A percentile compares a stretch with the other conserved stretches of the same genome.
Evolutionary conservation across 2,888 invertebrate species (phyloP).

Genomic region (Branchipolynoe longqiensis): DNA sequence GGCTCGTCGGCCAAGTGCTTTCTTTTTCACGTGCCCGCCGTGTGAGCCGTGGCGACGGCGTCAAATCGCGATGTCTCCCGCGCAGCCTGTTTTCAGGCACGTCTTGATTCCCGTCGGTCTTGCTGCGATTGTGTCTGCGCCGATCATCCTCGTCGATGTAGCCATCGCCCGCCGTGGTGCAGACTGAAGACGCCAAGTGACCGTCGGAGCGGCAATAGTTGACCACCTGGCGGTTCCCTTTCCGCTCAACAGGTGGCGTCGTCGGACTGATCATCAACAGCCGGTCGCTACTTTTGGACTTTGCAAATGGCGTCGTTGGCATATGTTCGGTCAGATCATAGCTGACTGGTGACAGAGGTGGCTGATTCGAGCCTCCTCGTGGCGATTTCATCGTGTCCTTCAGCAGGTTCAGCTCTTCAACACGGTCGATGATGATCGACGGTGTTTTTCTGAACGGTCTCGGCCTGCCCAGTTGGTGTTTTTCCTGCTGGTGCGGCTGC

Average conservation of each 20-base stretch:
- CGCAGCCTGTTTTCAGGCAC: background rate
- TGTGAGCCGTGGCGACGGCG: conserved; percentile 15
- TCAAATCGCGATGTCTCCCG: background rate
- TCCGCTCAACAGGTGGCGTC: conserved; percentile 30
- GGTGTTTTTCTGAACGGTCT: background rate
- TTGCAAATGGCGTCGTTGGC: background rate
- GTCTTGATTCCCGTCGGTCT: background rate
- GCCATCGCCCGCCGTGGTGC: background rate
- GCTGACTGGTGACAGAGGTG: conserved; percentile 6
- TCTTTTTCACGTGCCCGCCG: conserved; percentile 21
- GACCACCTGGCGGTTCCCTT: conserved; percentile 32
- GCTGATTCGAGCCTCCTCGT: background rate
- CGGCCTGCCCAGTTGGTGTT: no score
- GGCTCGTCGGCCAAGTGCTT: background rate
- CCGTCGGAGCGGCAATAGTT: conserved; percentile 27
- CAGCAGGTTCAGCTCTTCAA: background rate
- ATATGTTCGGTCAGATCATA: conserved; percentile 8
- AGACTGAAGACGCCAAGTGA: background rate
- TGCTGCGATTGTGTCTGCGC: background rate
- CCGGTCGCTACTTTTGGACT: background rate
- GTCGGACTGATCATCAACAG: background rate
- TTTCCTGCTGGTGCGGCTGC: background rate
- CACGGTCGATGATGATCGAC: conserved; percentile 7
- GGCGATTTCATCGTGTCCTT: background rate
- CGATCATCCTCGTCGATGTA: background rate